A percentile compares a stretch with the other conserved stretches of the same genome.
phyloP scores from a whole-genome alignment of 2,888 invertebrate genomes.

The Neoaliturus tenellus region DNA sequence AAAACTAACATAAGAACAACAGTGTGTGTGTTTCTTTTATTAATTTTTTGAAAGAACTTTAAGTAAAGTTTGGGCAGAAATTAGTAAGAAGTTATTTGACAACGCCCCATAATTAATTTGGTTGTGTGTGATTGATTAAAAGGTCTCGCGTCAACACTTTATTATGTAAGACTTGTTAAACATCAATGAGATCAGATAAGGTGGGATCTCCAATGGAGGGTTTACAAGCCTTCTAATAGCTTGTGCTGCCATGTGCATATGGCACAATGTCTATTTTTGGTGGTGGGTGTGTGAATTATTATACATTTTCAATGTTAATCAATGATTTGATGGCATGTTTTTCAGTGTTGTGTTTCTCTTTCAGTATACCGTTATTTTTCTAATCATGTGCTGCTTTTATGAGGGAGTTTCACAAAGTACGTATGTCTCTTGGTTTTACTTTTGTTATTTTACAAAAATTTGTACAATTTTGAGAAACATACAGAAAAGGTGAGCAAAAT shows the following conservation, averaged over 20 bases:
- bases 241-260: not conserved
- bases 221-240: not conserved
- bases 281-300: not conserved
- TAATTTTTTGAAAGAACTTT: too few relatives aligned
- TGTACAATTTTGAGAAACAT: too few relatives aligned
- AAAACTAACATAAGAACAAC: too few relatives aligned
- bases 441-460: too few relatives aligned
- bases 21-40: too few relatives aligned
- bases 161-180: not conserved
- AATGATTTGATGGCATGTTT: slow-evolving; percentile 23
- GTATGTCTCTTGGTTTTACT: not conserved
- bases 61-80: too few relatives aligned
- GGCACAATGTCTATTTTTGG: too few relatives aligned
- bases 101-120: too few relatives aligned
- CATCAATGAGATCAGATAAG: not conserved
- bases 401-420: slow-evolving; percentile 18
- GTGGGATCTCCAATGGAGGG: not conserved
- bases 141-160: not conserved
- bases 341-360: not conserved
- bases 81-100: too few relatives aligned
- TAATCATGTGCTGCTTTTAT: not conserved
- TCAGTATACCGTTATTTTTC: not conserved
- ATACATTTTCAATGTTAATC: not conserved
- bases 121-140: not conserved
- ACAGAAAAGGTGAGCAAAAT: too few relatives aligned